Evolutionary conservation across 2,888 invertebrate species (phyloP).

Genomic region (Uropetala carovei): DNA sequence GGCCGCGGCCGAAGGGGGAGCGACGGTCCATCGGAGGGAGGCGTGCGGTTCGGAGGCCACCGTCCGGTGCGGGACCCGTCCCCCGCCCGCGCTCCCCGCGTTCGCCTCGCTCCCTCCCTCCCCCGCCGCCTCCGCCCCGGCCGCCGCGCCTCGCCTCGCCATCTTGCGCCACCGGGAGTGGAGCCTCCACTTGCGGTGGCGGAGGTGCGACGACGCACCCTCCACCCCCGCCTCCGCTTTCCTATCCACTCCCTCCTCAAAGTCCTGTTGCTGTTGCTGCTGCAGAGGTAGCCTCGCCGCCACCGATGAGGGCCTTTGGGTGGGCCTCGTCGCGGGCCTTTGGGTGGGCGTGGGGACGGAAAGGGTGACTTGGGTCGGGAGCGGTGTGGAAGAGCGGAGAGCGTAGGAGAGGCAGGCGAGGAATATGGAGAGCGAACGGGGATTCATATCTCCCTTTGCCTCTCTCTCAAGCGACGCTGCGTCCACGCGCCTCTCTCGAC

Average conservation of each 20-base stretch:
- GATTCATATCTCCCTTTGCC: slow-evolving; percentile 52
- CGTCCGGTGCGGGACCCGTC: slow-evolving; percentile 5
- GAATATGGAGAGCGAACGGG: slow-evolving; percentile 31
- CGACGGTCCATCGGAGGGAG: not conserved
- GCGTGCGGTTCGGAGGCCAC: not conserved
- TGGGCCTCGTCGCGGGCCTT: not conserved
- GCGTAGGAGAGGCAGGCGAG: slow-evolving; percentile 52
- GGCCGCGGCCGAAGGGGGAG: slow-evolving; percentile 75
- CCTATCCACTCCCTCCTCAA: not conserved
- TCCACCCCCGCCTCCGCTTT: not conserved
- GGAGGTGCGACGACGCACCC: slow-evolving; percentile 18
- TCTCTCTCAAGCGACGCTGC: not conserved
- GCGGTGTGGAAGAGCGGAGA: slow-evolving; percentile 36
- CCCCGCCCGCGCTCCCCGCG: not conserved
- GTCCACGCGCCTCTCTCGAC: not conserved
- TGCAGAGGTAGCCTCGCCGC: not conserved
- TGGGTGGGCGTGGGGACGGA: not conserved
- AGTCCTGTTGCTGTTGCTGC: not conserved
- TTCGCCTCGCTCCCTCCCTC: slow-evolving; percentile 20
- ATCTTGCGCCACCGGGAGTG: slow-evolving; percentile 64
- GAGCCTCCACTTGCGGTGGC: slow-evolving; percentile 56
- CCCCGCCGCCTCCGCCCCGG: slow-evolving; percentile 11
- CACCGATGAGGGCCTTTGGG: slow-evolving; percentile 26
- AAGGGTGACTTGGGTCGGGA: slow-evolving; percentile 35
- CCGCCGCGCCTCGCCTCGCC: slow-evolving; percentile 54